Base-by-base conservation (phyloP, 2,113 vertebrate species). In the Smithornis capensis region DNA sequence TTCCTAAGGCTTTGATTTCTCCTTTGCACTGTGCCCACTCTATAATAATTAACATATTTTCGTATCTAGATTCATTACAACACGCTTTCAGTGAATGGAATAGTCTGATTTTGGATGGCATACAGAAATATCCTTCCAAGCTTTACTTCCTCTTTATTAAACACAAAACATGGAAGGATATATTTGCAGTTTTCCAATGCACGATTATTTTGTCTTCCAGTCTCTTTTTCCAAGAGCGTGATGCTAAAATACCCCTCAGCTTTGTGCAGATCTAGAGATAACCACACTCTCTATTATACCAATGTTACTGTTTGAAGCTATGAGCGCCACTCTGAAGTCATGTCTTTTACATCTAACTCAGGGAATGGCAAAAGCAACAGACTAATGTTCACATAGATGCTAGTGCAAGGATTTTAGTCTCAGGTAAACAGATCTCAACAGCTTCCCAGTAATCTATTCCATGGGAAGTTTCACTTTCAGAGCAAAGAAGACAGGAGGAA, bases 101-200 rank as follows among this genome's bases (percentile, higher is more conserved):
- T 19, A 75, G 12, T 68, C 49, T 82, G 70, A 28, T 70, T 80
- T 81, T 70, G 47, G 47, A 45, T 68, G 31, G 64, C 65, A 69
- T 68, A 53, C 83, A 81, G 49, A 73, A 86, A 79, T 62, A 78
- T 24, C 60, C 25, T 94, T 96, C 56, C 57, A 71, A 89, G 69
- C 7, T 89, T 92, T 84, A 90, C 81, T 87, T 93, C 37, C 31
- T 71, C 22, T 78, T 94, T 83, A 83, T 81, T 94, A 83, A 93
- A 92, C 79, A 89, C 40, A 90, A 64, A 90, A 76, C 83, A 87
- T 33, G 77, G 52, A 45, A 92, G 56, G 79, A 87, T 37, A 60
- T 71, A 78, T 50, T 89, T 82, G 15, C 19, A 86, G 49, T 79
- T 29, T 75, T 70, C 56, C 15, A 86, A 23, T 28, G 33, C 45